Evolutionary conservation across 2,888 invertebrate genomes (phyloP), one percentile per base, ranked within the genome.

Genomic region (Onthophagus sagittarius): DNA sequence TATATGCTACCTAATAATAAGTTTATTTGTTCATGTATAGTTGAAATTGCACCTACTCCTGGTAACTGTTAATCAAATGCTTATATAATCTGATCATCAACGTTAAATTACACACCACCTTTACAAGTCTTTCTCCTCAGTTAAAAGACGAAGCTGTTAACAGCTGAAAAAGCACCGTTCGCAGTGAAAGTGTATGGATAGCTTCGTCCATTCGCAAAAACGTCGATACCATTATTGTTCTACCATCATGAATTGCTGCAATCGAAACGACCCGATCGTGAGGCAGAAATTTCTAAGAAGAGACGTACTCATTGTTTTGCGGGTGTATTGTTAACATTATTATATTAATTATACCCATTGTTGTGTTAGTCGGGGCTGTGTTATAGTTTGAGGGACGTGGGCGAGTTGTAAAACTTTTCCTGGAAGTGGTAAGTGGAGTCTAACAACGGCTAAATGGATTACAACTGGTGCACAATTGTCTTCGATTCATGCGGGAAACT

Each of bases 261-360:
- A 53, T 53, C 39, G 39, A 53, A 53, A 53, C 39, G 39, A 53
- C 39, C 5, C 39, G 39, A 53, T 53, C 39, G 39, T 53, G 39
- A 53, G 39, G 39, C 39, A 64, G 14, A 14, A 13, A 13, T 13
- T 64, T 64, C 64, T 64, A 6, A 64, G 64, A 64, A 14, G 64
- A 64, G 64, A 64, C 23, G 9, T 14, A 64, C 64, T 64, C 64
- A 15, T 64, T 64, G 64, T 64, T 64, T 64, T 14, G 15, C 15
- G 14, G 15, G 14, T 4, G 64, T 64, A 64, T 64, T 64, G 64
- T 64, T 64, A 64, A 64, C 64, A 64, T 15, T 64, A 64, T 64
- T 64, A 64, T 15, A 64, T 64, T 64, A 64, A 64, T 64, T 64
- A 64, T 64, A 15, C n/a, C 64, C 23, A 15, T 64, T 64, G 64